phyloP scores from a whole-genome alignment of 2,113 vertebrate species.

The Mirza zaza region DNA sequence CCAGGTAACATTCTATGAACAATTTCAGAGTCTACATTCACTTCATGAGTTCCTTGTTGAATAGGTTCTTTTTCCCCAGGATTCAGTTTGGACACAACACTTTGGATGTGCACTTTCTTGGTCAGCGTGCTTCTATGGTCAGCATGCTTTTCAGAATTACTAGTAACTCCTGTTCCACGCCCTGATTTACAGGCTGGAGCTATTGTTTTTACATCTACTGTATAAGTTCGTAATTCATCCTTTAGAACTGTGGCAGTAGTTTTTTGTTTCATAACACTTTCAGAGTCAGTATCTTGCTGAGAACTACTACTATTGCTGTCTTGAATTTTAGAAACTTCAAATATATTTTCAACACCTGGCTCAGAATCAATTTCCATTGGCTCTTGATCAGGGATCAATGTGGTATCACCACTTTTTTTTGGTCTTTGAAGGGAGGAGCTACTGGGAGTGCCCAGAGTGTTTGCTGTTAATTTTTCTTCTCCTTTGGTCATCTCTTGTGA shows the following conservation, averaged over 20 bases:
- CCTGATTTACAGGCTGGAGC: background rate
- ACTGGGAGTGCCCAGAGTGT: background rate
- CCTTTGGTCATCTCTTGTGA: slow-evolving; percentile 73
- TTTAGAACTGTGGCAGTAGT: background rate
- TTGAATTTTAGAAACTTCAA: slow-evolving; percentile 17
- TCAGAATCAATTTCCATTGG: slow-evolving; percentile 77
- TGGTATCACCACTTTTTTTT: slow-evolving; percentile 41
- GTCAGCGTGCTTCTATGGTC: slow-evolving; percentile 66
- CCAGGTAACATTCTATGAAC: slow-evolving; percentile 7
- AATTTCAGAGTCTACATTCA: background rate
- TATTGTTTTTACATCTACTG: slow-evolving; percentile 31
- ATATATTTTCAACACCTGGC: slow-evolving; percentile 52
- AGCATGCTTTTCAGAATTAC: slow-evolving; percentile 68
- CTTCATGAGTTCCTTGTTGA: slow-evolving; percentile 65
- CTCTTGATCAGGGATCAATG: slow-evolving; percentile 59
- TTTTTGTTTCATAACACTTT: slow-evolving; percentile 73
- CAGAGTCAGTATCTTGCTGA: slow-evolving; percentile 51
- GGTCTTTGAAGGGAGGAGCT: slow-evolving; percentile 65
- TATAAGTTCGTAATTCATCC: slow-evolving; percentile 68
- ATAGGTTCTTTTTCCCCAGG: slow-evolving; percentile 59
- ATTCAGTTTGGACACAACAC: slow-evolving; percentile 56
- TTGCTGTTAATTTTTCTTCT: slow-evolving; percentile 74
- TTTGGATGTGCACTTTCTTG: slow-evolving; percentile 75
- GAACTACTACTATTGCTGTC: slow-evolving; percentile 57
- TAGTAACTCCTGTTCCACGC: slow-evolving; percentile 47